Percentiles rank a stretch among this genome's conserved stretches.
Evolutionary conservation across 2,113 vertebrate genomes (phyloP).

Genomic region (Trichechus manatus): DNA sequence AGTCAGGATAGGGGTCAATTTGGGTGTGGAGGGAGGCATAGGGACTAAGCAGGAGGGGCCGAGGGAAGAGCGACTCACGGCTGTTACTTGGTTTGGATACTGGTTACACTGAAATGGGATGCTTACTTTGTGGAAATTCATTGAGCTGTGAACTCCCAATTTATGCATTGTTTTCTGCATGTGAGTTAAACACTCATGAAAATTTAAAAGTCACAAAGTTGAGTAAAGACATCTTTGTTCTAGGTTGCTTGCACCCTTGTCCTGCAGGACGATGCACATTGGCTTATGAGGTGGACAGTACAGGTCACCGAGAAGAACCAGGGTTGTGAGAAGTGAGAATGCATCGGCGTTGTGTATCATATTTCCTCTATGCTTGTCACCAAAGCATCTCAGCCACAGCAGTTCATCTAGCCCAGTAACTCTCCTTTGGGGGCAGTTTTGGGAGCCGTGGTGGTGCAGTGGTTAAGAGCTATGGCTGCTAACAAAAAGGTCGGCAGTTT

Average conservation of each 20-base stretch:
- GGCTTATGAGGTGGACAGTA: accelerated
- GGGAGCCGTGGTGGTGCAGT: no score
- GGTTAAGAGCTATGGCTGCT: no score
- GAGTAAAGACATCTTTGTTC: background rate
- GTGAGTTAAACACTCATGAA: background rate
- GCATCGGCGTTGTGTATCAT: accelerated
- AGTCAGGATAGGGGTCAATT: accelerated
- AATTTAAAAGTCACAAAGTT: no score
- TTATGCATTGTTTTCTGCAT: accelerated
- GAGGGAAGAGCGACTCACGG: accelerated
- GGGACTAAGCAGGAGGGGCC: background rate
- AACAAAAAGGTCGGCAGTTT: no score
- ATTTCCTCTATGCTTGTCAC: accelerated
- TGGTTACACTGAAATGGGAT: accelerated
- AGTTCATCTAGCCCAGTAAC: background rate
- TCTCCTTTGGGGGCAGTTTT: no score
- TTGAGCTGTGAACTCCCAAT: no score
- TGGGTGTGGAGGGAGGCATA: no score
- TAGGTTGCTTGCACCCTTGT: no score
- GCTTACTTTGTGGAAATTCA: background rate
- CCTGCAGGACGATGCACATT: accelerated
- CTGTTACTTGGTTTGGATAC: accelerated
- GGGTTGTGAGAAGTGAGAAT: accelerated
- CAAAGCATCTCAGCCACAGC: accelerated
- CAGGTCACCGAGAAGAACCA: accelerated